Evolutionary conservation across 1,140 invertebrate species (phyloP).

Genomic region (Scylla paramamosain): DNA sequence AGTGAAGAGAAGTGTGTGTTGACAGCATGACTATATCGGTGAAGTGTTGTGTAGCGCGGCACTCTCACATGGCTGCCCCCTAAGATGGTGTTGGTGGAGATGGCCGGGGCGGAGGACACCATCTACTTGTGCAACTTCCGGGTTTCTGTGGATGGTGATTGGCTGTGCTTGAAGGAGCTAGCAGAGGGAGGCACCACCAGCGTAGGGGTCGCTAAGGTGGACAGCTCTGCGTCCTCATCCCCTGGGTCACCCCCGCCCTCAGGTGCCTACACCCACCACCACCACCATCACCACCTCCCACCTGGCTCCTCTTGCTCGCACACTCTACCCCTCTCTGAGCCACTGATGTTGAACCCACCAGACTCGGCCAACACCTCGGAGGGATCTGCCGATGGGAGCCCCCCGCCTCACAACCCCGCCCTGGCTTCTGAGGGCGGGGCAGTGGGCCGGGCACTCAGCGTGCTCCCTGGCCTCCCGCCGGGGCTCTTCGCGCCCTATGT

Average conservation of each 20-base stretch:
- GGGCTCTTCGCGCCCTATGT: constrained; percentile 77
- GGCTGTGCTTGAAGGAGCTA: constrained; percentile 97
- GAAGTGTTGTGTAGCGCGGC: not conserved
- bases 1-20: constrained; percentile 35
- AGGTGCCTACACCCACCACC: constrained; percentile 80
- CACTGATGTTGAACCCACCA: constrained; percentile 58
- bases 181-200: constrained; percentile 87
- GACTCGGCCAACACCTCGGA: constrained; percentile 47
- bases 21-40: not conserved
- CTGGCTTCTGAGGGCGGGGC: constrained; percentile 53
- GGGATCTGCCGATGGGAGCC: constrained; percentile 38
- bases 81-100: constrained; percentile 76
- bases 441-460: constrained; percentile 62
- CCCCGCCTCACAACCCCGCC: constrained; percentile 58
- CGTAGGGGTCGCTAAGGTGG: constrained; percentile 57
- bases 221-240: constrained; percentile 71
- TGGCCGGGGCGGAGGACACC: constrained; percentile 85
- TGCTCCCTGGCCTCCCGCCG: constrained; percentile 73
- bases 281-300: constrained; percentile 79
- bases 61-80: constrained; percentile 48
- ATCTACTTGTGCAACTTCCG: constrained; percentile 98
- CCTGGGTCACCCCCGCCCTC: constrained; percentile 70
- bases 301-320: constrained; percentile 79
- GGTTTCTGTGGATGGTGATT: constrained; percentile 97
- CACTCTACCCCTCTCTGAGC: constrained; percentile 63